Base-by-base conservation (phyloP, 2,888 invertebrate genomes). In the Lycaena phlaeas region DNA sequence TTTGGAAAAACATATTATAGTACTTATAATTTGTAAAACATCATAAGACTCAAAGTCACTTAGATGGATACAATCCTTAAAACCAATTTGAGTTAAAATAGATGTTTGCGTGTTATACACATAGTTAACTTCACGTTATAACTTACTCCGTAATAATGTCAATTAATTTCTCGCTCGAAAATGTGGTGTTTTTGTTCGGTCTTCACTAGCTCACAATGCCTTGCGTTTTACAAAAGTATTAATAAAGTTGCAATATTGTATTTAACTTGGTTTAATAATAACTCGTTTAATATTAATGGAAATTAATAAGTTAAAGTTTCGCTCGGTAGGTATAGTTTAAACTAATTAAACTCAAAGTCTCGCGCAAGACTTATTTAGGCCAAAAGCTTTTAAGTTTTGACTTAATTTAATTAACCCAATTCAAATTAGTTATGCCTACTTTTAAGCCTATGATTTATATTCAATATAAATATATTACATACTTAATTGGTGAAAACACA, bases 371-470 rank as follows among this genome's bases (percentile, higher is more conserved):
- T 11, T 11, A 34, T 22, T 34, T 7, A 34, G 17, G 22, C 34
- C 17, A 22, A 34, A 34, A 34, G 34, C 34, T 34, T 31, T 31
- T 18, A 31, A 18, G 31, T 31, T 29, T 34, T 34, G 18, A 34
- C 34, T 22, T 4, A 12, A 12, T 9, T 34, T 22, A 12, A 12
- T 34, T 34, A 34, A 34, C 34, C 12, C 4, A 34, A 3, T 34
- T 34, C 12, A 34, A 22, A 34, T 4, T 6, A 1, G 30, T 15
- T 30, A 14, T 29, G n/a, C n/a, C n/a, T n/a, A 30, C 6, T 15
- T 15, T 30, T 10, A 7, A 14, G 1, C 2, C 4, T 14, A 29
- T 29, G n/a, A n/a, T n/a, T n/a, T n/a, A n/a, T n/a, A n/a, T n/a
- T n/a, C n/a, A n/a, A n/a, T n/a, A n/a, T n/a, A n/a, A n/a, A n/a